Base-by-base conservation (phyloP, 2,113 vertebrate genomes). In the Piliocolobus tephrosceles region DNA sequence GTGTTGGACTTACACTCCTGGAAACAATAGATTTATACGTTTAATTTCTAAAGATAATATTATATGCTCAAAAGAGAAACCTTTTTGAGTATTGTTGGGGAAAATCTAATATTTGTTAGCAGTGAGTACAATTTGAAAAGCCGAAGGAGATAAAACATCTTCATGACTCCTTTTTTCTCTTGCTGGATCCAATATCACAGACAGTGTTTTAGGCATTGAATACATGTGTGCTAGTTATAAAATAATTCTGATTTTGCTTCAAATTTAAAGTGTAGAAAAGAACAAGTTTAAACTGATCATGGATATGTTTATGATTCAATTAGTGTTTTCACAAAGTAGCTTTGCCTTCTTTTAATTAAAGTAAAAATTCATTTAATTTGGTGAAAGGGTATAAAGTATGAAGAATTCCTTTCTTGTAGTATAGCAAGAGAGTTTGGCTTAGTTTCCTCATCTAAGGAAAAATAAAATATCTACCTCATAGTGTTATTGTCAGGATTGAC, bases 161-260 rank as follows among this genome's bases (percentile, higher is more conserved):
- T 91, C 13, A 32, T 6, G 55, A 52, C 17, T 90, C 27, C 78
- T 94, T 84, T 89, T 89, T 82, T 75, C 32, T 82, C 18, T 75
- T 10, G 64, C 23, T 82, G 3, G 17, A 32, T 66, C 9, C 23
- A 68, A 11, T 55, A 55, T 76, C 16, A 27, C 6, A 84, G 27
- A 16, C 45, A 50, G 11, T 92, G 32, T 57, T 93, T 72, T 57
- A 50, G 45, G 23, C 30, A 25, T 75, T 92, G 32, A 52, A 4
- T 83, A 38, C 9, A 64, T 18, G 2, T 93, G 20, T 95, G 47
- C 38, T 70, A 64, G 57, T 89, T 57, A 76, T 27, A 30, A 88
- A 66, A 81, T 72, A 43, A 75, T 58, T 94, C 20, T 89, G 25
- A 81, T 96, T 95, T 50, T 89, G 13, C 90, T 81, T 89, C 18